Evolutionary conservation across 2,113 vertebrate species (phyloP).

Genomic region (Sprattus sprattus): DNA sequence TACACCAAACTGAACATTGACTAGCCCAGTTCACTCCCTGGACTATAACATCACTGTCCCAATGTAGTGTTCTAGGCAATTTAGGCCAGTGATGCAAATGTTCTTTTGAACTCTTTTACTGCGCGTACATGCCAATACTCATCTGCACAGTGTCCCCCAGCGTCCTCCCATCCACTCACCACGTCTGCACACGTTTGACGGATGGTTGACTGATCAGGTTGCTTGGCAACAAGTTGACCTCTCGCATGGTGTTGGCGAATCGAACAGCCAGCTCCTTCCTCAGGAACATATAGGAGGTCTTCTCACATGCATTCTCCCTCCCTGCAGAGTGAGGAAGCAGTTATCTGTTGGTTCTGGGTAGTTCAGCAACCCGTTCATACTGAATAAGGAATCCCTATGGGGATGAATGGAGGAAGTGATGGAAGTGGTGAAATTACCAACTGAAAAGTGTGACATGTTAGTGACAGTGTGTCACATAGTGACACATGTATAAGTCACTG

Average conservation of each 20-base stretch:
- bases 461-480: too few species aligned
- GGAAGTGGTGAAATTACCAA: too few species aligned
- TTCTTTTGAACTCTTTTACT: too few species aligned
- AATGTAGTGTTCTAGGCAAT: too few species aligned
- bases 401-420: too few species aligned
- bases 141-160: neutral
- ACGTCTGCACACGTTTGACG: conserved; percentile 86
- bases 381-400: neutral
- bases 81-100: too few species aligned
- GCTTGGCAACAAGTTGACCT: conserved; percentile 89
- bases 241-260: conserved; percentile 93
- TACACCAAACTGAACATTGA: too few species aligned
- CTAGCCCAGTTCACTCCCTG: too few species aligned
- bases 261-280: conserved; percentile 92
- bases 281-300: conserved; percentile 93
- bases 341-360: conserved; percentile 18
- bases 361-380: neutral
- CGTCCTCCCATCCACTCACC: conserved; percentile 66
- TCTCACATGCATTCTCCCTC: conserved; percentile 92
- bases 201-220: conserved; percentile 88
- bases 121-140: too few species aligned
- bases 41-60: too few species aligned
- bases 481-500: neutral
- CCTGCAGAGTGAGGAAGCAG: conserved; percentile 65
- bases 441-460: neutral